These are phyloP conservation scores for Neoseiulus cucumeris DNA, from an alignment of 1,140 invertebrate species.

Conservation along the genomic window DNA sequence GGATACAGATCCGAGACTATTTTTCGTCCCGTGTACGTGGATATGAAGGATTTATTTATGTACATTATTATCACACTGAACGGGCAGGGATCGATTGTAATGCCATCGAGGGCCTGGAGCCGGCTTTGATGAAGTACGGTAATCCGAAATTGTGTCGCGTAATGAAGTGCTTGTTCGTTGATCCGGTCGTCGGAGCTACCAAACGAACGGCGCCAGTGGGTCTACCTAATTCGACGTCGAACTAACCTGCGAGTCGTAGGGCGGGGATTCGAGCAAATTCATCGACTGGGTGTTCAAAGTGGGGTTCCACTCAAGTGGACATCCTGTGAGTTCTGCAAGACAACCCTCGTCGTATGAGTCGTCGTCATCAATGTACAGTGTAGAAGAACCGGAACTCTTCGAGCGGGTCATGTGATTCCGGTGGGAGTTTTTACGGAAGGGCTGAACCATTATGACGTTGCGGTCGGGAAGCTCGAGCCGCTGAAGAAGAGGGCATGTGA, in stretches of 20 bases:
- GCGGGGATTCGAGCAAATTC: conserved; percentile 2
- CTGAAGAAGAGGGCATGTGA: neutral
- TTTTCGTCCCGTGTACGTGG: too few relatives aligned
- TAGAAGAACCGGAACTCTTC: neutral
- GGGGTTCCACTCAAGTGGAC: conserved; percentile 3
- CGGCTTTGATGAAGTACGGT: too few relatives aligned
- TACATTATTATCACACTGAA: too few relatives aligned
- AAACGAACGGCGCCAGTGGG: too few relatives aligned
- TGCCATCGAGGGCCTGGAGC: too few relatives aligned
- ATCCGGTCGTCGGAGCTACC: too few relatives aligned
- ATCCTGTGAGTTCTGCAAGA: conserved; percentile 3
- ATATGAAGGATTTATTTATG: too few relatives aligned
- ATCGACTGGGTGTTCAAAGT: neutral
- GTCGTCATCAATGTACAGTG: conserved; percentile 6
- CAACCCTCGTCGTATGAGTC: conserved; percentile 1
- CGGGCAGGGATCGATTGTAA: too few relatives aligned
- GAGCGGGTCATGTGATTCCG: neutral
- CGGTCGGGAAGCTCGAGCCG: neutral
- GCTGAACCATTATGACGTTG: neutral
- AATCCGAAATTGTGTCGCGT: too few relatives aligned
- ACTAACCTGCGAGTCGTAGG: conserved; percentile 1
- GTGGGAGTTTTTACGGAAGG: neutral
- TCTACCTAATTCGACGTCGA: too few relatives aligned
- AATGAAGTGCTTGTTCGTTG: too few relatives aligned
- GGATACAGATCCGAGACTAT: too few relatives aligned